Base-by-base conservation (phyloP, 1,140 invertebrate genomes). In the Polypedilum vanderplanki region DNA sequence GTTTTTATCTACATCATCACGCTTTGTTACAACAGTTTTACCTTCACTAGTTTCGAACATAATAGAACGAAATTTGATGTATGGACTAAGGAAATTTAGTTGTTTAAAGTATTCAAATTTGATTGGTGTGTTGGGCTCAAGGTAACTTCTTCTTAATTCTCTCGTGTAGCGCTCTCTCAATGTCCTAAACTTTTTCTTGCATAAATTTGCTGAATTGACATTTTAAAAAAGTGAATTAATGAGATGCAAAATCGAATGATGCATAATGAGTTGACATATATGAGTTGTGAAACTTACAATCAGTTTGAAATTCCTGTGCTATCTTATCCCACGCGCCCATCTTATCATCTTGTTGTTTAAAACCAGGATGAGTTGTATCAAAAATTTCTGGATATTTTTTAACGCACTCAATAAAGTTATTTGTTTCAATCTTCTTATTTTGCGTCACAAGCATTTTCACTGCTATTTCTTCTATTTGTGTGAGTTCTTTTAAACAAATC, bases 381-480 rank as follows among this genome's bases (percentile, higher is more conserved):
- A 20, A 70, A 18, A 70, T 70, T 22, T 70, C 65, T 9, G 65
- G 65, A 20, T 70, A 22, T 70, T 70, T 22, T 18, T 70, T 70
- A 22, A 70, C 20, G 18, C 17, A 10, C 8, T 22, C 20, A 5
- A 70, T 70, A 18, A 70, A 70, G 8, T 70, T 70, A 2, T 18
- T 7, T 1, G 65, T 70, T 18, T 70, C 65, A 70, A 70, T 12
- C n/a, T 57, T 57, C 15, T 57, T 57, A 15, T 15, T 57, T 57
- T 57, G 46, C 3, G 41, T 15, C 41, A 57, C 46, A 12, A 57
- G 12, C 46, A 57, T 57, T 15, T 57, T 15, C 12, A 57, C 46
- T 4, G 15, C 12, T n/a, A 12, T 57, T 15, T 12, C 46, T 12
- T 57, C 46, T n/a, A 4, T 15, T 57, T 15, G 1, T 12, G 46